A percentile compares a stretch with the other conserved stretches of the same genome.
Conservation (phyloP, 2,888 invertebrate species). For the Tenthredo scrophulariae region DNA sequence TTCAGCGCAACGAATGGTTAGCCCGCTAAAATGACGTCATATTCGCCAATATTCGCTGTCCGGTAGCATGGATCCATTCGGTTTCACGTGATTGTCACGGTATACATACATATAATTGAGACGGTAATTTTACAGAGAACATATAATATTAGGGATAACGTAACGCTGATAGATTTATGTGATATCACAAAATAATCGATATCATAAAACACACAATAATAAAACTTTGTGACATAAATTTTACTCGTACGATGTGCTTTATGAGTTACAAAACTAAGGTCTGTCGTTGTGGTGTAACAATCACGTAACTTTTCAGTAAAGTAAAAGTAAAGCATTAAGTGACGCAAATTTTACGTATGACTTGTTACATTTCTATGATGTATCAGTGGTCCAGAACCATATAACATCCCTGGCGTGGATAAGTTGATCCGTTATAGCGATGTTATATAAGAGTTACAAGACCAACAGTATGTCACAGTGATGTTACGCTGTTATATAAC, state of each 20-base stretch:
- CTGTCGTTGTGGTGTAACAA: neutral
- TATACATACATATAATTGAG: neutral
- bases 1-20: too few species aligned
- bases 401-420: neutral
- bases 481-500: neutral
- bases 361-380: neutral
- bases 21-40: too few species aligned
- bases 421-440: constrained; percentile 5
- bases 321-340: neutral
- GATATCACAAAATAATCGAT: neutral
- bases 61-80: too few species aligned
- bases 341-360: neutral
- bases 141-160: neutral
- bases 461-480: neutral
- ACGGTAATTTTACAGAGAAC: neutral
- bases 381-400: neutral
- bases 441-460: neutral
- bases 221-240: neutral
- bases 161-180: neutral
- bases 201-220: neutral
- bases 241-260: neutral
- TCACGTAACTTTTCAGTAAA: neutral
- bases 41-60: too few species aligned
- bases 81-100: too few species aligned
- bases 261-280: neutral